A percentile compares a stretch with the other conserved stretches of the same genome.
phyloP scores from a whole-genome alignment of 1,140 invertebrate genomes.

The Camponotus floridanus region DNA sequence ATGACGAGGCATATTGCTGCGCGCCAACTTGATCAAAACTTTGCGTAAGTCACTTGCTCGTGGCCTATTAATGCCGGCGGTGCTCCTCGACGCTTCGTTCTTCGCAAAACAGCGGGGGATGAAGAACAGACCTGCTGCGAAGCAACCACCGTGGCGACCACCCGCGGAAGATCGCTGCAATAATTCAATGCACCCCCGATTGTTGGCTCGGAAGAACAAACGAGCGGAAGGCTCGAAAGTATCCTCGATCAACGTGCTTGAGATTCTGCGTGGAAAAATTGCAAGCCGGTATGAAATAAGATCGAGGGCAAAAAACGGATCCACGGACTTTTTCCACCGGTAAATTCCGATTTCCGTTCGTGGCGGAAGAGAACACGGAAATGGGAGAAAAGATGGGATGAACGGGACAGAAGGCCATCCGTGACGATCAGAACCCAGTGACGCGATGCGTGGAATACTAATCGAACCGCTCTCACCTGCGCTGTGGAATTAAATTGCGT shows the following conservation, averaged over 20 bases:
- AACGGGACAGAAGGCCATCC: neutral
- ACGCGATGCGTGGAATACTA: slow-evolving; percentile 64
- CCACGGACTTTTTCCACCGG: neutral
- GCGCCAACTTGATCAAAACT: slow-evolving; percentile 66
- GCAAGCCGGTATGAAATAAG: slow-evolving; percentile 17
- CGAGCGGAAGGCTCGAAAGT: slow-evolving; percentile 46
- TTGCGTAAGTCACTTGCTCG: slow-evolving; percentile 60
- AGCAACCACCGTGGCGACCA: slow-evolving; percentile 19
- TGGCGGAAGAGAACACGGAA: neutral
- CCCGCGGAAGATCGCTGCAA: slow-evolving; percentile 33
- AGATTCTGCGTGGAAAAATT: slow-evolving; percentile 41
- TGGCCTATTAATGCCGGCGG: slow-evolving; percentile 66
- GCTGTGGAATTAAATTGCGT: slow-evolving; percentile 47
- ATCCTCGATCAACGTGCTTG: slow-evolving; percentile 64
- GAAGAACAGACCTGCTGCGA: slow-evolving; percentile 22
- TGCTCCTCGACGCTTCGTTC: slow-evolving; percentile 49
- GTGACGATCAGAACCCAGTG: slow-evolving; percentile 42
- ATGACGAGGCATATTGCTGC: slow-evolving; percentile 58
- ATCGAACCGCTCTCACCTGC: slow-evolving; percentile 48
- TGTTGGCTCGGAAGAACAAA: slow-evolving; percentile 40
- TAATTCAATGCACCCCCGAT: slow-evolving; percentile 53
- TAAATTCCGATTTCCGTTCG: slow-evolving; percentile 56
- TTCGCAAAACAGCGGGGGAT: neutral
- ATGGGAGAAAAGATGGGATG: neutral
- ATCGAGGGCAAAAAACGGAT: neutral